Conservation (phyloP, 2,113 vertebrate genomes). For the Boleophthalmus pectinirostris region DNA sequence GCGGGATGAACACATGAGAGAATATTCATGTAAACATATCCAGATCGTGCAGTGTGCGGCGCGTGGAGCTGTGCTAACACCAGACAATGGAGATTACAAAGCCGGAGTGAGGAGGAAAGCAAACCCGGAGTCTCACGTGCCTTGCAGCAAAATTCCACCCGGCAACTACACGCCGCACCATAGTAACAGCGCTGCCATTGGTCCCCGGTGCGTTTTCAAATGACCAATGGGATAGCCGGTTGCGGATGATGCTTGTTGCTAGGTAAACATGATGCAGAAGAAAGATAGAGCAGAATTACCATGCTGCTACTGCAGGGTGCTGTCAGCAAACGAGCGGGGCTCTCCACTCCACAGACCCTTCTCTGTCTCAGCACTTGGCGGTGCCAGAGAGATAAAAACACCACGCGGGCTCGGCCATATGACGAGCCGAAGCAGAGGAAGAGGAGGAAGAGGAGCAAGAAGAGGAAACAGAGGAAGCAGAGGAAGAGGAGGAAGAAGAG, state of each 20-base stretch:
- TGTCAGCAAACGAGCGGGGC: slow-evolving; percentile 66
- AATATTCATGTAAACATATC: slow-evolving; percentile 54
- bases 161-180: slow-evolving; percentile 86
- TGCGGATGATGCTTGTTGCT: slow-evolving; percentile 89
- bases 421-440: slow-evolving; percentile 14
- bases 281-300: slow-evolving; percentile 86
- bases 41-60: slow-evolving; percentile 59
- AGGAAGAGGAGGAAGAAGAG: no score
- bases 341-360: slow-evolving; percentile 54
- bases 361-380: slow-evolving; percentile 63
- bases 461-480: no score
- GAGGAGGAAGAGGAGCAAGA: no score
- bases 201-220: slow-evolving; percentile 78
- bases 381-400: slow-evolving; percentile 69
- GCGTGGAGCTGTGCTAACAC: slow-evolving; percentile 70
- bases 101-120: slow-evolving; percentile 70
- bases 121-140: slow-evolving; percentile 82
- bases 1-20: slow-evolving; percentile 11
- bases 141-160: slow-evolving; percentile 87
- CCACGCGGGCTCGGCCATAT: slow-evolving; percentile 39
- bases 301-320: slow-evolving; percentile 75
- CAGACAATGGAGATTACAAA: slow-evolving; percentile 78
- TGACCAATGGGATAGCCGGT: slow-evolving; percentile 85
- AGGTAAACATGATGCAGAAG: slow-evolving; percentile 90
- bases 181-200: slow-evolving; percentile 89